Evolutionary conservation across 1,140 invertebrate genomes (phyloP), one percentile per base, ranked within the genome.

Genomic region (Nixonia krombeini): DNA sequence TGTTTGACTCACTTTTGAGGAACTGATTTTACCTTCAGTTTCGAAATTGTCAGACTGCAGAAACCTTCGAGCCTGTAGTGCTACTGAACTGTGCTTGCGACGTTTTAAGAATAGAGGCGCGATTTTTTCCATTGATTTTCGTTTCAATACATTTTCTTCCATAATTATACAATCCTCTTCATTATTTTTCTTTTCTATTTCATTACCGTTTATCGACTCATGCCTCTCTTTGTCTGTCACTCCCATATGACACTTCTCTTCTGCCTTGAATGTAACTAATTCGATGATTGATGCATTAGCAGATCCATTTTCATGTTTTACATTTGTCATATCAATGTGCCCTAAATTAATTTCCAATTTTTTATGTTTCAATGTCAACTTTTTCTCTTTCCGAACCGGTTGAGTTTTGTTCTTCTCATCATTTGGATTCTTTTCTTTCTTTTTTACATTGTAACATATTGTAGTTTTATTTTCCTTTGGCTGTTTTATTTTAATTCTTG

Each of bases 31-130:
- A 29, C 45, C 59, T n/a, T 61, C 50, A 6, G 68, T 70, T 46
- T 82, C 73, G 2, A 66, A 49, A 2, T 75, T 47, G 53, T 79
- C 72, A 0, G 79, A 75, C 29, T 84, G 75, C 21, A 85, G 55
- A 62, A 83, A 81, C 5, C 66, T 66, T 21, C 72, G 65, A 3
- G 82, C 77, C 35, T 72, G 66, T 0, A 78, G 0, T 3, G 69
- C 42, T 17, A 75, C 64, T 7, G 78, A 70, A 63, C 83, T 73
- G n/a, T 56, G 61, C 61, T 79, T 85, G 0, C 17, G 57, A 35
- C 74, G 73, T 62, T 85, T 86, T 1, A 74, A 49, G 56, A 86
- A 86, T 10, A 86, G 62, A 16, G 85, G 82, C 3, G 84, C 83
- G 1, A 86, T 40, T 58, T 85, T 86, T 58, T 78, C 75, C 10